Percentiles rank a stretch among this genome's conserved stretches.
These are phyloP conservation scores for Sphaerophoria rueppellii DNA, from an alignment of 2,888 invertebrate species.

Conservation along the genomic window DNA sequence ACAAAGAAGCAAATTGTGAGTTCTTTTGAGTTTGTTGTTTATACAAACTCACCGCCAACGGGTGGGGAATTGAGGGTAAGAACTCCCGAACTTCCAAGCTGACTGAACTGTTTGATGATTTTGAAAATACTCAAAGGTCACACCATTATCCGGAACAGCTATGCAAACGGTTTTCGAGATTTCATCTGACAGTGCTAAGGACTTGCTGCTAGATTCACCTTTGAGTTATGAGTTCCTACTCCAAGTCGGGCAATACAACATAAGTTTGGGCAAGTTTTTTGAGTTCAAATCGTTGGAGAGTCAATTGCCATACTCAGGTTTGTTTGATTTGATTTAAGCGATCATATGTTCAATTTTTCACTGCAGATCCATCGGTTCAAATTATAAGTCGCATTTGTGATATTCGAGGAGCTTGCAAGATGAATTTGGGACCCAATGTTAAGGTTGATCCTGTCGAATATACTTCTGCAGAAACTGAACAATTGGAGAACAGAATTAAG, in stretches of 20 bases:
- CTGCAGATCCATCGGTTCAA: constrained; percentile 43
- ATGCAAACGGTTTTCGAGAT: constrained; percentile 60
- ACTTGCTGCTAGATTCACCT: constrained; percentile 61
- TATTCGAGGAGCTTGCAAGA: constrained; percentile 55
- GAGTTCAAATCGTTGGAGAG: constrained; percentile 65
- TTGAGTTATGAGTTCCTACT: constrained; percentile 60
- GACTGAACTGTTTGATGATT: background rate
- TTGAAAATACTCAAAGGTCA: constrained; percentile 31
- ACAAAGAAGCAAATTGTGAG: constrained; percentile 47
- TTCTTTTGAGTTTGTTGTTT: constrained; percentile 64
- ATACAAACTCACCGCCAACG: constrained; percentile 64
- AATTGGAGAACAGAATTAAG: constrained; percentile 39
- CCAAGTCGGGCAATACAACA: constrained; percentile 47
- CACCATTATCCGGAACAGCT: constrained; percentile 55
- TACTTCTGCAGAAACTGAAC: constrained; percentile 13
- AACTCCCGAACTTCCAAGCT: background rate
- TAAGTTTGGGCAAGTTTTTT: constrained; percentile 64
- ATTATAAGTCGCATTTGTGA: constrained; percentile 61
- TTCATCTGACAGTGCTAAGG: constrained; percentile 50
- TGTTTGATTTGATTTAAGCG: background rate
- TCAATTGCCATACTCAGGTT: constrained; percentile 62
- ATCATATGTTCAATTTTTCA: background rate
- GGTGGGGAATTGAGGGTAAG: constrained; percentile 49
- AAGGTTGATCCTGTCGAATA: constrained; percentile 20
- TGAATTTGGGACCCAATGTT: constrained; percentile 32